phyloP scores from a whole-genome alignment of 2,113 vertebrate species.

The Calyptomena viridis region DNA sequence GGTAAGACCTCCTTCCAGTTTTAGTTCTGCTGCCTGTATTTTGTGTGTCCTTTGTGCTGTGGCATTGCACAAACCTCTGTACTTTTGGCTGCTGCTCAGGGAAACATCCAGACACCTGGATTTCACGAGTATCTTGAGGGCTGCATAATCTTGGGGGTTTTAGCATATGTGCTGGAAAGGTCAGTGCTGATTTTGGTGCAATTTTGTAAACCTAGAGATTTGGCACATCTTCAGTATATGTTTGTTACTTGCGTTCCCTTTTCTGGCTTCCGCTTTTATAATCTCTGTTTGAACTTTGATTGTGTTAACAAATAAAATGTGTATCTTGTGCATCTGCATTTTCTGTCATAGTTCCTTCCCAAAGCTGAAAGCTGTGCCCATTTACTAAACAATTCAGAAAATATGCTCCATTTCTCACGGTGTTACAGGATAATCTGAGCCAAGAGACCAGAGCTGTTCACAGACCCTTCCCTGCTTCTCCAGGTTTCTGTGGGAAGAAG shows the following conservation, averaged over 20 bases:
- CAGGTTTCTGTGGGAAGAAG: not conserved
- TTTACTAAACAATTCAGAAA: not conserved
- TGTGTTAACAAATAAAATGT: not conserved
- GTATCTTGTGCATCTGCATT: not conserved
- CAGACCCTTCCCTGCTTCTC: not conserved
- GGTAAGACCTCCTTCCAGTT: constrained; percentile 68
- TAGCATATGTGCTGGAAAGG: not conserved
- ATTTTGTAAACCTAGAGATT: not conserved
- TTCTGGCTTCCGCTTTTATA: not conserved
- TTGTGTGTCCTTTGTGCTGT: not conserved
- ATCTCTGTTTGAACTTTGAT: not conserved
- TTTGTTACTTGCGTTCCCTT: not conserved
- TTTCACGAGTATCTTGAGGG: not conserved
- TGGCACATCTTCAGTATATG: not conserved
- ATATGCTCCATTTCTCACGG: not conserved
- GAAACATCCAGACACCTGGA: not conserved
- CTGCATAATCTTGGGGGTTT: not conserved
- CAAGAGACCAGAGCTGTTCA: not conserved
- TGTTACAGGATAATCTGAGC: not conserved
- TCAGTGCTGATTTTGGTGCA: not conserved
- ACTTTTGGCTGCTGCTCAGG: not conserved
- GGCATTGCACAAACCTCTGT: not conserved
- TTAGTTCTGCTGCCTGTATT: not conserved
- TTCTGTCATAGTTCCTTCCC: not conserved
- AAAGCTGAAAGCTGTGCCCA: not conserved